Percentiles rank a stretch among this genome's conserved stretches.
These are phyloP conservation scores for Tyrannus savana DNA, from an alignment of 2,113 vertebrate genomes.

Conservation along the genomic window DNA sequence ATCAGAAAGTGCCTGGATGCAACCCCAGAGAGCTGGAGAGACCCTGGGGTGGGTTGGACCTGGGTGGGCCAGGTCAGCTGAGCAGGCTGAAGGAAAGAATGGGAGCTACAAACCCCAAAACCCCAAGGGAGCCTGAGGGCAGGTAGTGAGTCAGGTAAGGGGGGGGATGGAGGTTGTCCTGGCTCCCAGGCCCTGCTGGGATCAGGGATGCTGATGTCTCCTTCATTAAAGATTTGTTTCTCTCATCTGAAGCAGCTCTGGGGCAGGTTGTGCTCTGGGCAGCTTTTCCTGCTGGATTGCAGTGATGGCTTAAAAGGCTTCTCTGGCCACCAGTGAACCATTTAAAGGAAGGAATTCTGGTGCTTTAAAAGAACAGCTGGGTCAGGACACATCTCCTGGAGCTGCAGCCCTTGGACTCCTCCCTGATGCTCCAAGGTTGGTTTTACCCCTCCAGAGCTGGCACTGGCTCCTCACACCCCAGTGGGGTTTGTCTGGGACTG, in stretches of 20 bases:
- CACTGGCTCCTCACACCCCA: neutral
- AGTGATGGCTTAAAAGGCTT: neutral
- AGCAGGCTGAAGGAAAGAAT: neutral
- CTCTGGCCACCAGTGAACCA: neutral
- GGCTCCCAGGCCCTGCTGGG: neutral
- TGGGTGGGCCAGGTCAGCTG: too few species aligned
- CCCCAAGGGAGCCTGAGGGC: neutral
- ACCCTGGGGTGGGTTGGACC: too few species aligned
- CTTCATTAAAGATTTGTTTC: neutral
- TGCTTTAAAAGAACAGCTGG: neutral
- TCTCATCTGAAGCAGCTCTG: neutral
- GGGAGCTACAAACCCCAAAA: neutral
- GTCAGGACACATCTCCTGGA: neutral
- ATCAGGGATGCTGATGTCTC: neutral
- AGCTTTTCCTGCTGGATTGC: neutral
- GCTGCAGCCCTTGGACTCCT: neutral
- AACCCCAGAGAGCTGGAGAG: neutral
- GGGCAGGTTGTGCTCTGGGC: rapidly evolving
- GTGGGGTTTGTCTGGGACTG: rapidly evolving
- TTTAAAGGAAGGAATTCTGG: neutral
- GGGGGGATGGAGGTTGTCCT: neutral
- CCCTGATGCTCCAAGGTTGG: neutral
- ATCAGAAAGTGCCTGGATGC: neutral
- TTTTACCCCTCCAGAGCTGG: rapidly evolving
- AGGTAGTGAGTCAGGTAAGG: neutral